Conservation (phyloP, 2,888 invertebrate genomes). For the Nephrotoma guestfalica region DNA sequence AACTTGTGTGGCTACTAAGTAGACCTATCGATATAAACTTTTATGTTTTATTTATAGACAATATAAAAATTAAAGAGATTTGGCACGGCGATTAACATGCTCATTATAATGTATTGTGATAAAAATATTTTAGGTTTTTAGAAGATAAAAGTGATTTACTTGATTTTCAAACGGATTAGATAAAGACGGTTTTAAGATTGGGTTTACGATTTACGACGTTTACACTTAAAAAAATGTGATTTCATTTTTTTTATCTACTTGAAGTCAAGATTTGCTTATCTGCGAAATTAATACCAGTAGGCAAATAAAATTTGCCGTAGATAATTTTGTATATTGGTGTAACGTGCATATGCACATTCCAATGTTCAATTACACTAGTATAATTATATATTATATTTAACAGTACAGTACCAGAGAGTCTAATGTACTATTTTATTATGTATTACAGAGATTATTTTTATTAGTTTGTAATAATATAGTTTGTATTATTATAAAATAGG, state of each 20-base stretch:
- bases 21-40: neutral
- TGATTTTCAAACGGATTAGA: neutral
- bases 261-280: neutral
- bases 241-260: neutral
- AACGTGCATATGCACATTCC: too few species aligned
- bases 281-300: neutral
- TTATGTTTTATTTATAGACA: neutral
- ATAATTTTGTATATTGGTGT: neutral
- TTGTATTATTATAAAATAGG: neutral
- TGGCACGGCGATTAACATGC: neutral
- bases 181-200: neutral
- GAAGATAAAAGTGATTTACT: neutral
- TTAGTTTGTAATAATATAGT: neutral
- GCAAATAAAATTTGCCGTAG: neutral
- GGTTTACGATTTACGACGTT: neutral
- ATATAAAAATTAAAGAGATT: neutral
- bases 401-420: neutral
- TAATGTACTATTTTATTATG: neutral
- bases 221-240: neutral
- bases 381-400: too few species aligned
- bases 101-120: neutral
- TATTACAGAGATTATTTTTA: neutral
- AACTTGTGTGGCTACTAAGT: neutral
- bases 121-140: neutral
- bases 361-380: too few species aligned